phyloP scores from a whole-genome alignment of 30 jellyfish, hydroid and myxozoan species.

The Aurelia coerulea region DNA sequence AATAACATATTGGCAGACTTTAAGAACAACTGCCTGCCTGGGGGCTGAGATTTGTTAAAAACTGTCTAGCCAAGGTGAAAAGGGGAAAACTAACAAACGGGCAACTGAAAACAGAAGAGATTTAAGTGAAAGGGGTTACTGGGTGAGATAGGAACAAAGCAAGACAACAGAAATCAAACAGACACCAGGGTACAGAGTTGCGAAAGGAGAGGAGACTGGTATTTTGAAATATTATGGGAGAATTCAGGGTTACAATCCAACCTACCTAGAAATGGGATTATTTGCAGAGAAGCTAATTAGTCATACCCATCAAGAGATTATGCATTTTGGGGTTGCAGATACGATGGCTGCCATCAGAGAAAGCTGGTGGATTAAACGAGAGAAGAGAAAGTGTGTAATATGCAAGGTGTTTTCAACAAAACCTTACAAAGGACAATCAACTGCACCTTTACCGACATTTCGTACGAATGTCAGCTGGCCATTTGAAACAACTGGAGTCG shows the following conservation, averaged over 20 bases:
- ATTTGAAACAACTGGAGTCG: conserved; percentile 30
- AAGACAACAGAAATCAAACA: too few relatives aligned
- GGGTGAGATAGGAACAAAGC: background rate
- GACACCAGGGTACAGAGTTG: background rate
- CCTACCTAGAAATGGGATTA: conserved; percentile 7
- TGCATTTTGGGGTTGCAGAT: background rate
- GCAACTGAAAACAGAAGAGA: conserved; percentile 32
- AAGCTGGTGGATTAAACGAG: conserved; percentile 20
- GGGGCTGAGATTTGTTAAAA: conserved; percentile 20
- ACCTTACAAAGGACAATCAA: background rate
- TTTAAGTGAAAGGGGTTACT: background rate
- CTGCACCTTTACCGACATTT: conserved; percentile 8
- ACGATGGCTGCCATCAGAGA: conserved; percentile 35
- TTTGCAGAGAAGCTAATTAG: conserved; percentile 32
- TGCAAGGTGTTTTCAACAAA: conserved; percentile 55
- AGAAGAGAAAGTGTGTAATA: background rate
- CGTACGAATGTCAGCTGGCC: conserved; percentile 19
- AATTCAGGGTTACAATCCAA: too few relatives aligned
- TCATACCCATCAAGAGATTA: conserved; percentile 16
- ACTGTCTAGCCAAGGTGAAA: conserved; percentile 7
- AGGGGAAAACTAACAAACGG: conserved; percentile 5
- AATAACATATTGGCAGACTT: conserved; percentile 8
- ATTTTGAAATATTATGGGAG: too few relatives aligned
- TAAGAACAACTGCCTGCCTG: conserved; percentile 24
- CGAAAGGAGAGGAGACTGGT: background rate